Evolutionary conservation across 1,140 invertebrate genomes (phyloP), one percentile per base, ranked within the genome.

Genomic region (Nebria ingens): DNA sequence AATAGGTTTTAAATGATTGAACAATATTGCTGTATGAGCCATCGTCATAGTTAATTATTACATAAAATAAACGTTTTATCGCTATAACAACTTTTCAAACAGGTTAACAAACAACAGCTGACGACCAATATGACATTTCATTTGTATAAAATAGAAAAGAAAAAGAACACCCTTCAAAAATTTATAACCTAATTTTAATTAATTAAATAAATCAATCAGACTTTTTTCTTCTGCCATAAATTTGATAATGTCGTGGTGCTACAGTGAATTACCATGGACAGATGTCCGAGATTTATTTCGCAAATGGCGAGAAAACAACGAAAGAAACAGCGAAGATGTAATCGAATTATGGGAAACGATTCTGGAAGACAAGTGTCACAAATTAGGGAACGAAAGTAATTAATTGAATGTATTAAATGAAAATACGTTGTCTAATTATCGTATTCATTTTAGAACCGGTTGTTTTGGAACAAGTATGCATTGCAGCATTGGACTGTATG

Each of bases 321-420:
- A 87, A 50, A 77, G 97, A 38, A 82, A 85, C 66, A 96, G 93
- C 68, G 72, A 87, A 66, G 91, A 96, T 66, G 82, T 97, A 1
- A 77, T 98, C 0, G 81, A 89, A 59, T 68, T 97, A 52, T 98
- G 92, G 91, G 82, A 90, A 58, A 76, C 78, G 2, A 75, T 85
- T 34, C 68, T 97, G n/a, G 79, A 80, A 64, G 73, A 79, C 45
- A 83, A 87, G 68, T 70, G 86, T 19, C 73, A 87, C 58, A 89
- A 89, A 69, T 76, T 97, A 49, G 93, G 91, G 54, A 93, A 93
- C 80, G 96, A 98, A 77, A 84, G 92, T 94, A 76, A 78, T 79
- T 69, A 25, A 12, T 51, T 51, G 29, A 19, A 25, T 53, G 22
- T 38, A 13, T 51, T 51, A 19, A 25, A 51, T 57, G 54, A 50